These are phyloP conservation scores for Oxyruncus cristatus DNA, from an alignment of 2,113 vertebrate genomes.

Conservation along the genomic window DNA sequence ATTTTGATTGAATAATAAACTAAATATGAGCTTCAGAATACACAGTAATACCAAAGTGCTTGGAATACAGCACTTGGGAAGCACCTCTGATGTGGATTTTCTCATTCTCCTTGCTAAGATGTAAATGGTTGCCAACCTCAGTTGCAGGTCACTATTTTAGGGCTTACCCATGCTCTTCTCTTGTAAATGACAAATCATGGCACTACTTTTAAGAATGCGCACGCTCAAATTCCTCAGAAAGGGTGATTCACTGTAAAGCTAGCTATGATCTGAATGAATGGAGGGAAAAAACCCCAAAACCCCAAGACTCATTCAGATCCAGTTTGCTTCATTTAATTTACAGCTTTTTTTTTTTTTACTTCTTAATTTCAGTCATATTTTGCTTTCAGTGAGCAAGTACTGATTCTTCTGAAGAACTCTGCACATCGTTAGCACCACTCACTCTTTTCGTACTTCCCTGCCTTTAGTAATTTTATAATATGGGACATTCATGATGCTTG, in stretches of 20 bases:
- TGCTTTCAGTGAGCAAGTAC: neutral
- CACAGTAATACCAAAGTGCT: neutral
- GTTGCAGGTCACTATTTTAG: neutral
- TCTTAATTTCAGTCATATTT: neutral
- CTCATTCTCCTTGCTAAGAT: neutral
- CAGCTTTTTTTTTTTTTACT: neutral
- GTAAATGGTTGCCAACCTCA: neutral
- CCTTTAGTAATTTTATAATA: neutral
- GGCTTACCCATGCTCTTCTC: neutral
- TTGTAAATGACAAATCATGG: neutral
- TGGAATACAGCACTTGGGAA: neutral
- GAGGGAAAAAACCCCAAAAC: neutral
- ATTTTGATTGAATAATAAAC: neutral
- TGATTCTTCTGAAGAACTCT: neutral
- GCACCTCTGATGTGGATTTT: neutral
- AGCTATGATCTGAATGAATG: neutral
- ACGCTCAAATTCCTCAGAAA: neutral
- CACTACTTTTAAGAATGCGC: neutral
- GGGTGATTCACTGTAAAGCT: neutral
- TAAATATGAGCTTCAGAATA: neutral
- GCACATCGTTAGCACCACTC: neutral
- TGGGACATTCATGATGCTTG: neutral
- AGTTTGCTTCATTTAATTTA: neutral
- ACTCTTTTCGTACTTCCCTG: neutral
- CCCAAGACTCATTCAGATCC: neutral